Base-by-base conservation (phyloP, 2,113 vertebrate species). In the Brienomyrus brachyistius region DNA sequence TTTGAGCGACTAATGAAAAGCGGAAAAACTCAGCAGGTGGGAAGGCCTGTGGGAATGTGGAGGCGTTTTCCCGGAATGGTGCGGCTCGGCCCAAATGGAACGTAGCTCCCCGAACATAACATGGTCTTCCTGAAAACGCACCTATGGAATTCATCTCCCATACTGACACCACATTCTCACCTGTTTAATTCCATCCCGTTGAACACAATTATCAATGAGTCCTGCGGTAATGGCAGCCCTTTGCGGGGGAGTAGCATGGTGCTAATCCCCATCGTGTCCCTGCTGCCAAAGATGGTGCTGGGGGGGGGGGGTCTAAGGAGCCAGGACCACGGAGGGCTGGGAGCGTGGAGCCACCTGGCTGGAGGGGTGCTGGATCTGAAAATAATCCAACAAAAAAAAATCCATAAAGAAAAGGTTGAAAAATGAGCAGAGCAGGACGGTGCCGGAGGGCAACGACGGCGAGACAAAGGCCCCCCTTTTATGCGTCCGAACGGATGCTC, bases 381-480 rank as follows among this genome's bases (percentile, higher is more conserved):
- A 23, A 56, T 62, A 47, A 54, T n/a, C 80, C 56, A 35, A 43
- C 3, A 35, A 31, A 31, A 31, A 13, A 74, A 35, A 74, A 74
- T 35, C 27, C 70, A 74, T 10, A 66, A 13, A 59, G 50, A 89
- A 90, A 89, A 19, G 80, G 35, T 47, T 83, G 35, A 43, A 83
- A 88, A 89, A 48, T 74, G 31, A 88, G 85, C 27, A 91, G 89
- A 90, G 90, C 13, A 54, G 87, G 70, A 90, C 59, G 89, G 66
- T 19, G 91, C 90, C 91, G 88, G 91, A 90, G 88, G 86, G 43
- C 48, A 88, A 80, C 52, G 52, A 86, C 13, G 45, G 56, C 27
- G 74, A 92, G 43, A 92, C 90, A 91, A 90, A 91, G 89, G 77
- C 19, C 86, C 62, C 62, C n/a, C 43, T 89, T 52, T 87, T n/a